These are phyloP conservation scores for Cosmia pyralina DNA, from an alignment of 2,888 invertebrate genomes.

Conservation along the genomic window DNA sequence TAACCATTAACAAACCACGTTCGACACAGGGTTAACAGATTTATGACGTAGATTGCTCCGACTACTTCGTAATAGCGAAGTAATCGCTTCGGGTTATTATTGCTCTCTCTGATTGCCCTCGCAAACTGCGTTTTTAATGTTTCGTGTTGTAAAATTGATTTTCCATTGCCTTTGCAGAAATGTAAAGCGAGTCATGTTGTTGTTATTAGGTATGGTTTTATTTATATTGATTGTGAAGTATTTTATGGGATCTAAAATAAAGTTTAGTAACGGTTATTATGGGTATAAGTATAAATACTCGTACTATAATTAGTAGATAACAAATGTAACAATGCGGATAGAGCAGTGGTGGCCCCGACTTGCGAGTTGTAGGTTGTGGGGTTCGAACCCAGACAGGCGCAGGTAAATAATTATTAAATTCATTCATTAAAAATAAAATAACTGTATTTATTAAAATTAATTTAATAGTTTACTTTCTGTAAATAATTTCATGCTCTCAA, in stretches of 20 bases:
- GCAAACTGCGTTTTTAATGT: constrained; percentile 52
- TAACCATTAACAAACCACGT: constrained; percentile 23
- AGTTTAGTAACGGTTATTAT: constrained; percentile 30
- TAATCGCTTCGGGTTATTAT: constrained; percentile 49
- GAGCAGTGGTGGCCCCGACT: background rate
- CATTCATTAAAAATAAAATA: too few species aligned
- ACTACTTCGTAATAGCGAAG: constrained; percentile 44
- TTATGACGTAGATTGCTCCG: constrained; percentile 42
- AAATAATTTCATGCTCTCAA: too few species aligned
- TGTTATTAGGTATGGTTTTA: constrained; percentile 23
- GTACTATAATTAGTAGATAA: background rate
- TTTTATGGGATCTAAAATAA: background rate
- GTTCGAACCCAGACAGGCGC: too few species aligned
- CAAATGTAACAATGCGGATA: background rate
- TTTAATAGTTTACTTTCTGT: too few species aligned
- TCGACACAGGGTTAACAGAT: constrained; percentile 37
- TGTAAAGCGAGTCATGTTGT: constrained; percentile 28
- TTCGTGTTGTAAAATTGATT: constrained; percentile 47
- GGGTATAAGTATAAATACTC: constrained; percentile 33
- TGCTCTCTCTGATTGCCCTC: constrained; percentile 49
- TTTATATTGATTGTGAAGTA: constrained; percentile 21
- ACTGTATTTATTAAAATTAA: too few species aligned
- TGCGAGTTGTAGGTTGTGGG: too few species aligned
- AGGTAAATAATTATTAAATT: too few species aligned
- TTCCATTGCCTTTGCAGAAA: constrained; percentile 39